Base-by-base conservation (phyloP, 2,113 vertebrate genomes). In the Dicrurus megarhynchus region DNA sequence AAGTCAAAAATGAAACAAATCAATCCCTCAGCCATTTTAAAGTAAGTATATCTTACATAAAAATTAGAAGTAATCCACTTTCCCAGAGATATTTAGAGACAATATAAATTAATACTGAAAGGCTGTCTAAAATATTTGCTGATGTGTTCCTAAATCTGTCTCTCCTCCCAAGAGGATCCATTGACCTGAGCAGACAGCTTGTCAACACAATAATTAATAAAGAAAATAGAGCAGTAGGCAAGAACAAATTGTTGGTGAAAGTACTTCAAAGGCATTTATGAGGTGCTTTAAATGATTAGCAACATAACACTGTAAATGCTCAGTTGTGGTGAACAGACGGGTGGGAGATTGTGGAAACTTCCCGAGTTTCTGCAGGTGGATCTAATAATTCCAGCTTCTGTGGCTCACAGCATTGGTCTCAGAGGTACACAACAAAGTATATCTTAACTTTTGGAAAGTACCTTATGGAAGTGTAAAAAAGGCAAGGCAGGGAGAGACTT, bases 141-240 rank as follows among this genome's bases (percentile, higher is more conserved):
- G 28, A 30, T 63, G 11, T 52, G 30, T 32, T 90, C 44, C 61
- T 85, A 37, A 83, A 59, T 47, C 86, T 79, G 14, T 64, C 11
- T 73, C 6, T 93, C 7, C 30, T 90, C 53, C 33, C 41, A 52
- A 53, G 41, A 80, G 32, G 44, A 79, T 64, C 53, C 30, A 44
- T 22, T 76, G 53, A 88, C 84, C 55, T 73, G n/a, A 88, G 49
- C 0, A 1, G 67, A 44, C 28, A 76, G 24, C 17, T 88, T 88
- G 70, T 68, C 67, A 86, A 76, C 57, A 52, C 14, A 73, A 52
- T 44, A 75, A 71, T 85, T 90, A 90, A 63, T 85, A 47, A 76
- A 73, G 63, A 75, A 90, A 77, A 80, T 6, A 79, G n/a, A 90
- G 20, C 17, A 35, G 35, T 68, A 82, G 24, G 68, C 24, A 83